Conservation (phyloP, 30 jellyfish, hydroid and myxozoan genomes). For the Catostylus mosaicus region DNA sequence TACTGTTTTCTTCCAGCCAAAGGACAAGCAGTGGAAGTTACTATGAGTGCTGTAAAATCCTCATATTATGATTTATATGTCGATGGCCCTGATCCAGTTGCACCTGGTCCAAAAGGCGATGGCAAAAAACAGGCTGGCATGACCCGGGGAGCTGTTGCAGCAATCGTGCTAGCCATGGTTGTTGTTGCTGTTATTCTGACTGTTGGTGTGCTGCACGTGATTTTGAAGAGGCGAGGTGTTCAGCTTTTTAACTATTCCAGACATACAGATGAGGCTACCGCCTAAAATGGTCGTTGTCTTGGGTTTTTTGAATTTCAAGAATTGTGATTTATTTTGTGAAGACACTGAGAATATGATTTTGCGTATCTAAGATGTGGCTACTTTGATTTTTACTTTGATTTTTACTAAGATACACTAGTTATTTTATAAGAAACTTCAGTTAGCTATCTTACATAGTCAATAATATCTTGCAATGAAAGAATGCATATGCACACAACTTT, state of each 20-base stretch:
- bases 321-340: too few species aligned
- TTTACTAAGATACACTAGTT: too few species aligned
- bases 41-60: slow-evolving; percentile 16
- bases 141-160: slow-evolving; percentile 48
- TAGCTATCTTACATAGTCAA: too few species aligned
- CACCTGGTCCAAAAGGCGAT: slow-evolving; percentile 3
- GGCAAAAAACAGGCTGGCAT: slow-evolving; percentile 23
- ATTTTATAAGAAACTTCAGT: too few species aligned
- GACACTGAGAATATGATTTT: too few species aligned
- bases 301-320: too few species aligned
- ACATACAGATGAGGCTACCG: slow-evolving; percentile 26
- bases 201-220: slow-evolving; percentile 16
- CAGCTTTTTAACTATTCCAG: slow-evolving; percentile 35
- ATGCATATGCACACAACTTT: too few species aligned
- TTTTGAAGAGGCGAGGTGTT: slow-evolving; percentile 56
- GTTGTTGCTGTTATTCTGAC: slow-evolving; percentile 30
- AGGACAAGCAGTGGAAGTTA: not conserved
- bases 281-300: not conserved
- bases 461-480: too few species aligned
- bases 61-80: slow-evolving; percentile 31
- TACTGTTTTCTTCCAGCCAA: not conserved
- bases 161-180: slow-evolving; percentile 3
- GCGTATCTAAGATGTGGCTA: too few species aligned
- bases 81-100: slow-evolving; percentile 50
- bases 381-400: too few species aligned